These are phyloP conservation scores for Gila robusta DNA, from an alignment of 2,797 vertebrate genomes.

Conservation along the genomic window DNA sequence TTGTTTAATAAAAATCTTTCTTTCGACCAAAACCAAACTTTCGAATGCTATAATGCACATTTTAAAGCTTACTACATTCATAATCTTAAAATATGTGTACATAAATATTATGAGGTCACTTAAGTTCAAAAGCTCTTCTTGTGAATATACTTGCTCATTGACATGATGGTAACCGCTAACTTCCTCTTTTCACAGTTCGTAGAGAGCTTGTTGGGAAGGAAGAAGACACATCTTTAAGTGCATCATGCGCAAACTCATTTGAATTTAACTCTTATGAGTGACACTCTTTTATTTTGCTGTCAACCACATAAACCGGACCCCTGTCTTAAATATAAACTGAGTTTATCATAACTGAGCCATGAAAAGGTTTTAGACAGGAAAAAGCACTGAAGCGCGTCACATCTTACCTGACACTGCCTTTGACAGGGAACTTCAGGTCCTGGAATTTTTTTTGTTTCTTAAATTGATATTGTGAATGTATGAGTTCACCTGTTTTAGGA, in stretches of 20 bases:
- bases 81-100: background rate
- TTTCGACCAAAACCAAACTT: background rate
- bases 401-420: conserved; percentile 7
- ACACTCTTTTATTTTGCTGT: conserved; percentile 9
- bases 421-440: conserved; percentile 13
- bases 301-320: background rate
- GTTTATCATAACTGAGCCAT: background rate
- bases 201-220: background rate
- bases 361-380: conserved; percentile 9
- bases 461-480: background rate
- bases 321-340: conserved; percentile 14
- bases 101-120: background rate
- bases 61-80: background rate
- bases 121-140: background rate
- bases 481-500: background rate
- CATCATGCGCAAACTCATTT: background rate
- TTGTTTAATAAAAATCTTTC: background rate
- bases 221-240: background rate
- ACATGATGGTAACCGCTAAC: background rate
- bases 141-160: background rate
- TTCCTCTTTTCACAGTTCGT: background rate
- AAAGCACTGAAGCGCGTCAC: background rate
- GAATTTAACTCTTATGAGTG: conserved; percentile 9
- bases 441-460: background rate
- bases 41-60: background rate